These are phyloP conservation scores for Choristoneura fumiferana DNA, from an alignment of 1,140 invertebrate genomes.

Conservation along the genomic window DNA sequence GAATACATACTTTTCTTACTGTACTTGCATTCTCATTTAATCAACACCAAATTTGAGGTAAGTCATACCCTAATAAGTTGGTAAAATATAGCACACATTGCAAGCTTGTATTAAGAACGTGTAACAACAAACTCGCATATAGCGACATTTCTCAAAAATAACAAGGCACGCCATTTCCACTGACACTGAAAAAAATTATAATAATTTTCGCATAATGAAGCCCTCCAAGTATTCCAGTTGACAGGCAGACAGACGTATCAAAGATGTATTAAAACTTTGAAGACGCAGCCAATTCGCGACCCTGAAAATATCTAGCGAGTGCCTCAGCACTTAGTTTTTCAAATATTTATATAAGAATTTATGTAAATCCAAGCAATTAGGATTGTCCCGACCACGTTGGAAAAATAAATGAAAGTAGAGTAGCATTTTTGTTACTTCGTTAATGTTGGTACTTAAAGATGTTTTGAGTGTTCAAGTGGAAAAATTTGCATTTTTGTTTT, in stretches of 20 bases:
- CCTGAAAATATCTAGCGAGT: neutral
- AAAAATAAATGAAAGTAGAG: constrained; percentile 4
- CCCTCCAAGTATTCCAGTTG: no score
- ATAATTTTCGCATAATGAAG: no score
- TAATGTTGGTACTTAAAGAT: neutral
- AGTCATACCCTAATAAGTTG: no score
- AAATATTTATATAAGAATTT: constrained; percentile 13
- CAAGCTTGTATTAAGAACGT: no score
- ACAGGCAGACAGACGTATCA: no score
- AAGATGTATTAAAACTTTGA: neutral
- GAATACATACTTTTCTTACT: no score
- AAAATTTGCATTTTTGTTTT: neutral
- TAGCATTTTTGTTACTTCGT: neutral
- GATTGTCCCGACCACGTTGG: neutral
- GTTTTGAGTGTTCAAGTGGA: neutral
- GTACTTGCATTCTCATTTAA: no score
- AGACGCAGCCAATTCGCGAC: neutral
- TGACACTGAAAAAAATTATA: neutral
- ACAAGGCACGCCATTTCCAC: neutral
- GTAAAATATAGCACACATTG: no score
- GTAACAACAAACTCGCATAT: no score
- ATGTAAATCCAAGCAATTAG: constrained; percentile 11
- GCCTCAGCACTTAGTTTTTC: constrained; percentile 4
- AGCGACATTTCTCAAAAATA: no score
- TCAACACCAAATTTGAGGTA: no score